A percentile compares a stretch with the other conserved stretches of the same genome.
phyloP scores from a whole-genome alignment of 2,113 vertebrate genomes.

The Ctenodactylus gundi region DNA sequence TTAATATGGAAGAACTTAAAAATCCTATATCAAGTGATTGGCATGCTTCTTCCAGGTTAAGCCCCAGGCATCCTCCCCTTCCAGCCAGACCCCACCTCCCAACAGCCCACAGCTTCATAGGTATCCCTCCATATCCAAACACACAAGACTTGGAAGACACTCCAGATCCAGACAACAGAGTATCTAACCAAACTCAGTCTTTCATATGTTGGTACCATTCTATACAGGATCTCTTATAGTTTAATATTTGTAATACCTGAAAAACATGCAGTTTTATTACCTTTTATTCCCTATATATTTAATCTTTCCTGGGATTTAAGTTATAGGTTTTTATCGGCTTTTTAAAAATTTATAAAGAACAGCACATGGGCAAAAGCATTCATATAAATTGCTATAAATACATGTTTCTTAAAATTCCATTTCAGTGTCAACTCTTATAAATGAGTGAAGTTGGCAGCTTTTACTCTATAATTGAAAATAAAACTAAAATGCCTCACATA shows the following conservation, averaged over 20 bases:
- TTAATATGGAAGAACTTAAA: slow-evolving; percentile 30
- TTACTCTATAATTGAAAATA: slow-evolving; percentile 44
- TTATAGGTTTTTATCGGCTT: slow-evolving; percentile 66
- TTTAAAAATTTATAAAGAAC: slow-evolving; percentile 69
- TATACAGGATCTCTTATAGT: neutral
- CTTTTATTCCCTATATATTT: slow-evolving; percentile 24
- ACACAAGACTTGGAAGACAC: too few species aligned
- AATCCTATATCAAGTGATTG: neutral
- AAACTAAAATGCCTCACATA: slow-evolving; percentile 50
- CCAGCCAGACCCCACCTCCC: too few species aligned
- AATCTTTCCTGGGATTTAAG: slow-evolving; percentile 55
- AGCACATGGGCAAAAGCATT: slow-evolving; percentile 56
- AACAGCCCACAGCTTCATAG: too few species aligned
- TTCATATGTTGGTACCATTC: slow-evolving; percentile 8
- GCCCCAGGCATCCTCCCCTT: too few species aligned
- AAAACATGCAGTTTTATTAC: slow-evolving; percentile 32
- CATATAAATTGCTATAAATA: slow-evolving; percentile 65
- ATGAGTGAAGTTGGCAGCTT: slow-evolving; percentile 56
- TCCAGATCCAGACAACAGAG: too few species aligned
- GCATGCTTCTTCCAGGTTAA: too few species aligned
- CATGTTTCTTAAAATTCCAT: slow-evolving; percentile 60
- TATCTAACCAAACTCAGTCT: neutral
- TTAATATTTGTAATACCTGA: slow-evolving; percentile 44
- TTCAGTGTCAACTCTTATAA: slow-evolving; percentile 55
- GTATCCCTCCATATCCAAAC: too few species aligned